A percentile compares a stretch with the other conserved stretches of the same genome.
Evolutionary conservation across 1,140 invertebrate species (phyloP).

Genomic region (Cydia fagiglandana): DNA sequence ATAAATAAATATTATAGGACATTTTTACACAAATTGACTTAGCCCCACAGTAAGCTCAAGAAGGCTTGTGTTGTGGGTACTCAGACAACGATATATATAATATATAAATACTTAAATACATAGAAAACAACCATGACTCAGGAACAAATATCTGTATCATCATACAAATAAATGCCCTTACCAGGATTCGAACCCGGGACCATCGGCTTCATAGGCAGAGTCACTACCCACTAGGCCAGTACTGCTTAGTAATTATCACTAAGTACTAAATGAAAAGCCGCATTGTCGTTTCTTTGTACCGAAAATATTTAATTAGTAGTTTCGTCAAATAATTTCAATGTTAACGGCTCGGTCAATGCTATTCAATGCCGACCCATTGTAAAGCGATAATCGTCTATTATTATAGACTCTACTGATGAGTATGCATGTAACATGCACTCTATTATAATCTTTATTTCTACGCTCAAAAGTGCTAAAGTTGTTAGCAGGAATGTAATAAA

Average conservation of each 20-base stretch:
- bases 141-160: no score
- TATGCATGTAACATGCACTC: constrained; percentile 3
- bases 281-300: constrained; percentile 10
- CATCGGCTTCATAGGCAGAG: no score
- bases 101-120: no score
- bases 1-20: no score
- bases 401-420: constrained; percentile 22
- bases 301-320: constrained; percentile 28
- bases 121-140: no score
- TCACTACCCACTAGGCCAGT: no score
- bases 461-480: neutral
- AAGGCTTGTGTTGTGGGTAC: no score
- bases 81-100: no score
- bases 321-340: constrained; percentile 28
- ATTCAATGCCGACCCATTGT: constrained; percentile 22
- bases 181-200: no score
- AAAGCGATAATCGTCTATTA: constrained; percentile 21
- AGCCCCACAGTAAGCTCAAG: no score
- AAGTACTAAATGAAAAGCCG: neutral
- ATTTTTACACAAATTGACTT: no score
- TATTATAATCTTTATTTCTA: neutral
- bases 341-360: constrained; percentile 28
- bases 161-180: no score
- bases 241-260: neutral
- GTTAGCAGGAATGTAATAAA: constrained; percentile 7